Evolutionary conservation across 2,113 vertebrate species (phyloP).

Genomic region (Cisticola juncidis): DNA sequence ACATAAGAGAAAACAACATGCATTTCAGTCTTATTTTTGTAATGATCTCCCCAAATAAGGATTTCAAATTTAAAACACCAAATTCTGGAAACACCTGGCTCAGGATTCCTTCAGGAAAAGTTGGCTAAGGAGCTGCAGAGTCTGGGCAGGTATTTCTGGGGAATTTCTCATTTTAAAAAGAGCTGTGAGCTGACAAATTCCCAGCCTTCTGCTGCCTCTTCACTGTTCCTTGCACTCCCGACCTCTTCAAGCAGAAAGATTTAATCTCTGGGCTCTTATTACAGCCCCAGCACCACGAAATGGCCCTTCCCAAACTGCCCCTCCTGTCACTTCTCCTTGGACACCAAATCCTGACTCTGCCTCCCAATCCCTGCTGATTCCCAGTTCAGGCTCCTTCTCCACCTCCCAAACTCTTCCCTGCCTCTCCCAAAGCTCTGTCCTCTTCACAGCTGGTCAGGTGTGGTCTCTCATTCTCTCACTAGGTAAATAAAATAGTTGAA

Average conservation of each 20-base stretch:
- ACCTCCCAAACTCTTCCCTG: neutral
- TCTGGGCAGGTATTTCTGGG: neutral
- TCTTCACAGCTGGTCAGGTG: neutral
- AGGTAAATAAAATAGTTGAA: neutral
- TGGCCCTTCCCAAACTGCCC: neutral
- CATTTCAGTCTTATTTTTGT: neutral
- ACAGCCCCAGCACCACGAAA: neutral
- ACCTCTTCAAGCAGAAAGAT: neutral
- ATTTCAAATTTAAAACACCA: neutral
- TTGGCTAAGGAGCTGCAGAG: neutral
- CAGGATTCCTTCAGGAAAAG: neutral
- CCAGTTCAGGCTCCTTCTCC: neutral
- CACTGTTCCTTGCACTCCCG: neutral
- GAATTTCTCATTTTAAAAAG: neutral
- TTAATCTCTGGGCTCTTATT: neutral
- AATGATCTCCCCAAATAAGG: neutral
- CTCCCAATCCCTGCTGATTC: neutral
- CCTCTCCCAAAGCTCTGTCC: neutral
- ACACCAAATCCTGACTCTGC: neutral
- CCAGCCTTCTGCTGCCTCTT: neutral
- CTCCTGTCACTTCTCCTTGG: neutral
- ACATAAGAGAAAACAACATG: neutral
- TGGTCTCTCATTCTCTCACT: neutral
- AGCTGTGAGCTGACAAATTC: neutral
- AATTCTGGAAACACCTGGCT: neutral